Percentiles rank a stretch among this genome's conserved stretches.
These are phyloP conservation scores for Myzus persicae DNA, from an alignment of 1,140 invertebrate species.

Conservation along the genomic window DNA sequence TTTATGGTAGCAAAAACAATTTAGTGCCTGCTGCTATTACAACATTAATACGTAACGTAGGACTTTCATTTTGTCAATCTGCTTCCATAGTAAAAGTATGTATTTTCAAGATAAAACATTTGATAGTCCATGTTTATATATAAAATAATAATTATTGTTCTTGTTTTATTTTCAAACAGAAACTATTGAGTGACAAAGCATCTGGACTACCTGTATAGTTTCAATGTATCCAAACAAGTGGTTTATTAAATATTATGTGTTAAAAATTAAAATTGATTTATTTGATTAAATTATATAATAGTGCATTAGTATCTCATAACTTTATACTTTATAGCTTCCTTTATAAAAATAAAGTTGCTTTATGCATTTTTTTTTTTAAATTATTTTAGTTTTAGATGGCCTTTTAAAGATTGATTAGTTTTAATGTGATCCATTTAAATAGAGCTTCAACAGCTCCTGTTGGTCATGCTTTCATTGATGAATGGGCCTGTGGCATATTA, in stretches of 20 bases:
- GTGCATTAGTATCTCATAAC: background rate
- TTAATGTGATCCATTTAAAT: too few relatives aligned
- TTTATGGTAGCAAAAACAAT: conserved; percentile 71
- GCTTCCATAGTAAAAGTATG: conserved; percentile 21
- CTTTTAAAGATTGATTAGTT: too few relatives aligned
- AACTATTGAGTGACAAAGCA: conserved; percentile 23
- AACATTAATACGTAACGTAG: conserved; percentile 34
- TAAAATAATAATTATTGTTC: background rate
- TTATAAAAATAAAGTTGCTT: background rate
- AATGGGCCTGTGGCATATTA: too few relatives aligned
- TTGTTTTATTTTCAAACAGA: conserved; percentile 38
- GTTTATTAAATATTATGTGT: background rate
- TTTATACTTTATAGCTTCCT: background rate
- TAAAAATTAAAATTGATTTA: background rate
- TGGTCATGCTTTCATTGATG: too few relatives aligned
- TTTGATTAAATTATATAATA: background rate
- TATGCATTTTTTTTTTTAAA: background rate
- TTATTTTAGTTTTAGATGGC: background rate
- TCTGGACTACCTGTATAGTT: conserved; percentile 33
- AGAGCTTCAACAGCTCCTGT: too few relatives aligned
- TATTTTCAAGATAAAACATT: background rate
- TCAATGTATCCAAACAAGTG: background rate
- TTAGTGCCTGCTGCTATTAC: conserved; percentile 76
- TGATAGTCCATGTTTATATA: background rate
- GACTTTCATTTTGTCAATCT: conserved; percentile 38